Conservation (phyloP, 2,113 vertebrate genomes). For the Pygoscelis antarcticus region DNA sequence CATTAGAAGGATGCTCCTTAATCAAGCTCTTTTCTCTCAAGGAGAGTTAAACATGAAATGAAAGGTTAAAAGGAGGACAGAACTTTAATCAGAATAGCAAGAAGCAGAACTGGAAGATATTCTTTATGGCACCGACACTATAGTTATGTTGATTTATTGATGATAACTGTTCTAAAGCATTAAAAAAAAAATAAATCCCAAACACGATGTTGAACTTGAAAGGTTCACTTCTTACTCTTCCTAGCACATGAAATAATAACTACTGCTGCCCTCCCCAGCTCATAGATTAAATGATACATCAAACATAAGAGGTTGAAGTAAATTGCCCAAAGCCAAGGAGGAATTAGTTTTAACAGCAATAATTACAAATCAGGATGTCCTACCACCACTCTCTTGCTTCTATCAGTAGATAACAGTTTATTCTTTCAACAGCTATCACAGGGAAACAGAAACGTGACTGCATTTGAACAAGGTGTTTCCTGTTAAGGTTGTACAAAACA, state of each 20-base stretch:
- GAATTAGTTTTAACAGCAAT: neutral
- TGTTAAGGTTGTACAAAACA: neutral
- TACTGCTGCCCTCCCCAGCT: neutral
- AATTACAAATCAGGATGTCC: neutral
- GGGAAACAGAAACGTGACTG: neutral
- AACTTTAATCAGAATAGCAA: neutral
- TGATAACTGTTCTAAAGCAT: neutral
- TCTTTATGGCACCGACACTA: neutral
- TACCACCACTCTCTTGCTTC: neutral
- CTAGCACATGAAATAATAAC: neutral
- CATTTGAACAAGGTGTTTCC: slow-evolving; percentile 28
- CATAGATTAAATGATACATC: neutral
- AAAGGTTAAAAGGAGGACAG: neutral
- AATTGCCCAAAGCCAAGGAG: neutral
- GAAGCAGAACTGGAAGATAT: neutral
- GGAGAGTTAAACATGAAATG: neutral
- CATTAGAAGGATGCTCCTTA: neutral
- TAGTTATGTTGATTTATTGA: neutral
- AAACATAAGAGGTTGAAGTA: neutral
- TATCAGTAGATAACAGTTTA: neutral
- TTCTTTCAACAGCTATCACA: neutral
- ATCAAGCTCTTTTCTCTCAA: neutral
- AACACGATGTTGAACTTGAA: neutral
- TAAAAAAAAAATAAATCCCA: neutral
- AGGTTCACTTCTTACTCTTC: neutral